These are phyloP conservation scores for Araneus ventricosus DNA, from an alignment of 1,140 invertebrate genomes.

Conservation along the genomic window DNA sequence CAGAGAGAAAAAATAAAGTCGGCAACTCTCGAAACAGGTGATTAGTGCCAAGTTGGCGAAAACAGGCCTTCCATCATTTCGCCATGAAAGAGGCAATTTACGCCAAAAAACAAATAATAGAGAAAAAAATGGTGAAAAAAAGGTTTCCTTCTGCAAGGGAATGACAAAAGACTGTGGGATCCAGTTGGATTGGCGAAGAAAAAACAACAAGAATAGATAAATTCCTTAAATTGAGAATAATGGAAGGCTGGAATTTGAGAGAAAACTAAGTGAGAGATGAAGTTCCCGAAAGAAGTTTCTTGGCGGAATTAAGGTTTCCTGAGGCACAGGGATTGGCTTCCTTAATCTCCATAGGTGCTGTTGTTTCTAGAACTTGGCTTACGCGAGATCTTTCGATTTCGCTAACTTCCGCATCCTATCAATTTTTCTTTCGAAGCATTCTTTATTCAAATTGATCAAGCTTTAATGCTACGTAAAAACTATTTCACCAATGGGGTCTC, in stretches of 20 bases:
- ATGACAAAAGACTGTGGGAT: conserved; percentile 13
- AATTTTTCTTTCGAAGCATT: too few species aligned
- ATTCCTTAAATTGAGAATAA: conserved; percentile 48
- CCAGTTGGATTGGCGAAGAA: neutral
- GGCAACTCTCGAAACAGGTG: conserved; percentile 35
- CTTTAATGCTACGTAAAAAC: too few species aligned
- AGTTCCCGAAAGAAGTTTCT: neutral
- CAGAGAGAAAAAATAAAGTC: neutral
- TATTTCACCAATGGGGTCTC: too few species aligned
- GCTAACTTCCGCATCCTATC: too few species aligned
- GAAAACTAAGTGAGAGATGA: conserved; percentile 5
- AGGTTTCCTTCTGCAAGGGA: neutral
- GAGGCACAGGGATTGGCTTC: neutral
- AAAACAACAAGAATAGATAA: neutral
- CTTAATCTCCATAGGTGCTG: neutral
- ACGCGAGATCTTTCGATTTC: neutral
- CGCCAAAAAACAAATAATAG: neutral
- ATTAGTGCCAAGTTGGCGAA: conserved; percentile 60
- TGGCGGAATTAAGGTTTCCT: neutral
- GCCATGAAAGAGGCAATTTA: conserved; percentile 56
- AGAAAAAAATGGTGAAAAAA: neutral
- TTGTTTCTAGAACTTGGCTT: neutral
- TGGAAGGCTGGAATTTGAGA: neutral
- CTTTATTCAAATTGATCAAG: too few species aligned
- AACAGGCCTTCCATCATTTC: conserved; percentile 47